These are phyloP conservation scores for Rhynchonycteris naso DNA, from an alignment of 2,797 vertebrate species.

Conservation along the genomic window DNA sequence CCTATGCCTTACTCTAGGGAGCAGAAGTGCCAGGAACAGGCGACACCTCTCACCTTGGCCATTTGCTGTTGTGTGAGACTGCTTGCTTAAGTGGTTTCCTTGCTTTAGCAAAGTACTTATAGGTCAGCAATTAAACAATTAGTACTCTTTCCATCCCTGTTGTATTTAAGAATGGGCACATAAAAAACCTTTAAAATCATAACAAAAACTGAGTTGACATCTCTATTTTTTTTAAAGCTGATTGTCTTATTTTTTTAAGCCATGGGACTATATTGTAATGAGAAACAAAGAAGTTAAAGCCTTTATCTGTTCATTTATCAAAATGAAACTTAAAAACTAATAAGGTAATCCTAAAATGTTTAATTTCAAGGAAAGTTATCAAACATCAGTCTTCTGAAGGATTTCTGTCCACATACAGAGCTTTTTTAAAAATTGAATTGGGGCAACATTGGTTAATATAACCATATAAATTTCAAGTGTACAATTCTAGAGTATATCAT, in stretches of 20 bases:
- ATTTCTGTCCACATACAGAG: not conserved
- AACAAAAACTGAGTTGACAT: conserved; percentile 50
- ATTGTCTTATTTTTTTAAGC: conserved; percentile 15
- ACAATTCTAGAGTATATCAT: not conserved
- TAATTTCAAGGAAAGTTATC: conserved; percentile 44
- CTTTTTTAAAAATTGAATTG: not conserved
- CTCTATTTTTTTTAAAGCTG: not conserved
- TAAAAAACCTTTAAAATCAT: conserved; percentile 33
- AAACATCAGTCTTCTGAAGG: not conserved
- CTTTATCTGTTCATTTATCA: not conserved
- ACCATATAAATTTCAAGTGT: not conserved
- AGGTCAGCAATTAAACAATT: not conserved
- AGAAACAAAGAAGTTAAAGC: conserved; percentile 37
- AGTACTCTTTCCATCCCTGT: not conserved
- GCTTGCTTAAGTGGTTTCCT: not conserved
- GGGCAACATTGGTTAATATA: not conserved
- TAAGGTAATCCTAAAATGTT: conserved; percentile 20
- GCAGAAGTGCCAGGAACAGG: not conserved
- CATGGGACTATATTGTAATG: not conserved
- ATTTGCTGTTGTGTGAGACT: not conserved
- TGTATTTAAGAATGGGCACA: conserved; percentile 14
- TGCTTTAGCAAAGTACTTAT: conserved; percentile 32
- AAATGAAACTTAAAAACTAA: conserved; percentile 9
- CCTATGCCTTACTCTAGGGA: not conserved
- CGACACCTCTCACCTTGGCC: not conserved